Evolutionary conservation across 2,797 vertebrate genomes (phyloP).

Genomic region (Sebastes steindachneri): DNA sequence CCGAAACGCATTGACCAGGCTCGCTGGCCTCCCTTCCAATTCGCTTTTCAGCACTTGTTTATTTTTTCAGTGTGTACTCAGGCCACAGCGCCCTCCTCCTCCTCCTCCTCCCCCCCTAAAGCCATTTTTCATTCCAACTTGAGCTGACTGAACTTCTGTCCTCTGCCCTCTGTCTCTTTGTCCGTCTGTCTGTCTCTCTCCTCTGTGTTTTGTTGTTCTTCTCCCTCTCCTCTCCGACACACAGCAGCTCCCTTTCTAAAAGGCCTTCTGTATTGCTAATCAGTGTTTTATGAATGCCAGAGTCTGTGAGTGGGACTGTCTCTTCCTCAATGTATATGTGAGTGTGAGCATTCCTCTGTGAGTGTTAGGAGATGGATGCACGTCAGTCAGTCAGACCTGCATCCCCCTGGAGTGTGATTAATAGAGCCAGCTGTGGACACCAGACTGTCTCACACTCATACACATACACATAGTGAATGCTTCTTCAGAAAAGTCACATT

Average conservation of each 20-base stretch:
- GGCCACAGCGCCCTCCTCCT: constrained; percentile 26
- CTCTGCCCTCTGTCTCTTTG: constrained; percentile 46
- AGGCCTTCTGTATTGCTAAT: constrained; percentile 56
- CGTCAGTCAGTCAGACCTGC: constrained; percentile 63
- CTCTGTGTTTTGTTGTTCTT: constrained; percentile 18
- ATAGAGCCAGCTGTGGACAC: constrained; percentile 68
- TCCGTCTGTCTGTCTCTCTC: constrained; percentile 37
- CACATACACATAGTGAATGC: not conserved
- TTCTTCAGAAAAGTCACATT: constrained; percentile 53
- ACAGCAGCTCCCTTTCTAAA: constrained; percentile 20
- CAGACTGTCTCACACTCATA: constrained; percentile 43
- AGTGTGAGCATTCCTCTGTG: constrained; percentile 18
- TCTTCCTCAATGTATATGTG: constrained; percentile 13
- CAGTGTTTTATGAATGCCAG: constrained; percentile 64
- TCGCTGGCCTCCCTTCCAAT: constrained; percentile 60
- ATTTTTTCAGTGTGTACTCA: constrained; percentile 50
- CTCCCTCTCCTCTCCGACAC: not conserved
- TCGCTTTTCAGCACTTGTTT: constrained; percentile 64
- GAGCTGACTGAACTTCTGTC: constrained; percentile 56
- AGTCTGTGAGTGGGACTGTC: constrained; percentile 15
- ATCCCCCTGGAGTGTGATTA: constrained; percentile 71
- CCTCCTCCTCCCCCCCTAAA: constrained; percentile 10
- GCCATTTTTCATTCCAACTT: constrained; percentile 60
- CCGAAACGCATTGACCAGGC: constrained; percentile 60
- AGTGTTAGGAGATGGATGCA: constrained; percentile 40